These are phyloP conservation scores for Neodontobutis hainanensis DNA, from an alignment of 2,113 vertebrate species.

Conservation along the genomic window DNA sequence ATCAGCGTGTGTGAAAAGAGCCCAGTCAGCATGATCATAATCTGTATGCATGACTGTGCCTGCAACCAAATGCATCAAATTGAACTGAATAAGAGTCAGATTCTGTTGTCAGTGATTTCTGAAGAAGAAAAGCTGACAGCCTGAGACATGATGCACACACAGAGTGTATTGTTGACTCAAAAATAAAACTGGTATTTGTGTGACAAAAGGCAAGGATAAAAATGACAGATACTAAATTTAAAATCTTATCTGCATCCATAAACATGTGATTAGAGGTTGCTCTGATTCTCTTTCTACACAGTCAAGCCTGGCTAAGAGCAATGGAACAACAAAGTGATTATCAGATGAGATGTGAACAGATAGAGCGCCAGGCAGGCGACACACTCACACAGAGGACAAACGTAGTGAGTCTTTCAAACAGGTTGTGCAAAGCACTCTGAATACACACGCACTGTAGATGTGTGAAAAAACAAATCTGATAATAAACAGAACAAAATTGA, in stretches of 20 bases:
- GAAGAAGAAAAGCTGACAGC: slow-evolving; percentile 38
- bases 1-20: slow-evolving; percentile 35
- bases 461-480: slow-evolving; percentile 64
- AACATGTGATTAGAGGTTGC: slow-evolving; percentile 74
- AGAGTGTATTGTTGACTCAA: slow-evolving; percentile 42
- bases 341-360: slow-evolving; percentile 76
- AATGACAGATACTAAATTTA: slow-evolving; percentile 57
- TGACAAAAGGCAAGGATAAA: slow-evolving; percentile 52
- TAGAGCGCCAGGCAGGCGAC: slow-evolving; percentile 59
- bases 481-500: slow-evolving; percentile 54
- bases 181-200: slow-evolving; percentile 39
- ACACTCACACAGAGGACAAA: slow-evolving; percentile 26
- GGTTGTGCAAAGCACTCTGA: slow-evolving; percentile 46
- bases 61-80: slow-evolving; percentile 44
- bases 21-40: slow-evolving; percentile 2
- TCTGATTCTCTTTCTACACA: slow-evolving; percentile 66
- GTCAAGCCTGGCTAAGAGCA: slow-evolving; percentile 66
- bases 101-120: slow-evolving; percentile 38
- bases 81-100: slow-evolving; percentile 37
- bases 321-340: slow-evolving; percentile 73
- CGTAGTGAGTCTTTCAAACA: slow-evolving; percentile 27
- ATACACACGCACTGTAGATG: slow-evolving; percentile 40
- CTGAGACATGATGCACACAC: slow-evolving; percentile 23
- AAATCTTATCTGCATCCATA: slow-evolving; percentile 78
- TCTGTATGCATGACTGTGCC: slow-evolving; percentile 55